These are phyloP conservation scores for Dryadula phaetusa DNA, from an alignment of 2,888 invertebrate genomes.

Conservation along the genomic window DNA sequence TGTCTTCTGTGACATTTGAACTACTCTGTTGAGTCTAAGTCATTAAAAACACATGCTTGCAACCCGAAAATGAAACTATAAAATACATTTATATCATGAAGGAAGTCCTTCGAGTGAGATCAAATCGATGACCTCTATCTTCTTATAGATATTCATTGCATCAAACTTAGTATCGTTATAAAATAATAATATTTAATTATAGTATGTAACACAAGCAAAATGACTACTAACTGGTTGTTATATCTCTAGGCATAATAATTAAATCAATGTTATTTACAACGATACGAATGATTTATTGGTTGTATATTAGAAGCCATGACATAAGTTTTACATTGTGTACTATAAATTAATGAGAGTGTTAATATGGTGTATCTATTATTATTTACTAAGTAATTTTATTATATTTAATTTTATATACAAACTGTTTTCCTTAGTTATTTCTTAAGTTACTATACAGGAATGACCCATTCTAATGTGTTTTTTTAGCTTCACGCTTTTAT, in stretches of 20 bases:
- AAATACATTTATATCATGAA: neutral
- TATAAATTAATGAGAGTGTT: constrained; percentile 7
- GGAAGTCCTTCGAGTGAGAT: constrained; percentile 8
- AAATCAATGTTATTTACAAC: constrained; percentile 49
- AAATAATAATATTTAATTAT: constrained; percentile 23
- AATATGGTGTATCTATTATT: neutral
- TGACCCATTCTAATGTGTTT: too few species aligned
- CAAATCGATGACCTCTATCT: constrained; percentile 6
- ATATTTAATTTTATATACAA: neutral
- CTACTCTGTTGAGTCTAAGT: too few species aligned
- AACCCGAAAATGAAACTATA: too few species aligned
- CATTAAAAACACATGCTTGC: too few species aligned
- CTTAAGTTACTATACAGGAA: too few species aligned
- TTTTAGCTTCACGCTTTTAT: too few species aligned
- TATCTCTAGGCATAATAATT: constrained; percentile 49
- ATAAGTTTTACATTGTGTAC: constrained; percentile 30
- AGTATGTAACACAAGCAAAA: constrained; percentile 19
- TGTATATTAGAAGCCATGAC: constrained; percentile 37
- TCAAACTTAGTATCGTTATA: constrained; percentile 6
- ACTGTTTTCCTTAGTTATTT: too few species aligned
- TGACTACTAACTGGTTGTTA: constrained; percentile 14
- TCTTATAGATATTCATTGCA: constrained; percentile 2
- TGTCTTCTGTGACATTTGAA: too few species aligned
- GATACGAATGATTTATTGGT: constrained; percentile 38
- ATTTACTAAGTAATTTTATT: neutral